These are phyloP conservation scores for Lagorchestes hirsutus DNA, from an alignment of 2,797 vertebrate genomes.

Conservation along the genomic window DNA sequence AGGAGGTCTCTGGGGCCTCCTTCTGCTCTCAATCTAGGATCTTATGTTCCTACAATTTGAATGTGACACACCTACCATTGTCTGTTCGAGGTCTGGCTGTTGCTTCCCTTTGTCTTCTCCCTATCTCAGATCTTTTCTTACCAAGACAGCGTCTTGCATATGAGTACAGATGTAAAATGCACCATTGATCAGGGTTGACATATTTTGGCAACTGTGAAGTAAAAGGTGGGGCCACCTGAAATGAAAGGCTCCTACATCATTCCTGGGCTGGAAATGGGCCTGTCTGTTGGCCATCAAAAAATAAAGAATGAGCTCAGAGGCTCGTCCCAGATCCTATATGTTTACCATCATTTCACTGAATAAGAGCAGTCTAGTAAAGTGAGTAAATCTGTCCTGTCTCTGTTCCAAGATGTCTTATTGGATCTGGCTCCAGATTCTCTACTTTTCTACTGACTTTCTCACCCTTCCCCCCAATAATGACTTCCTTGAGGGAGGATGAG, in stretches of 20 bases:
- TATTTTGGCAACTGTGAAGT: background rate
- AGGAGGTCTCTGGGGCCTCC: background rate
- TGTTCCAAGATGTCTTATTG: background rate
- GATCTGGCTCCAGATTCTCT: background rate
- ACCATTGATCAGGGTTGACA: background rate
- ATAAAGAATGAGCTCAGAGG: background rate
- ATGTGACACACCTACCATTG: background rate
- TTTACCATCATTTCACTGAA: background rate
- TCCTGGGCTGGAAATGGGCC: background rate
- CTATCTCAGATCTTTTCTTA: background rate
- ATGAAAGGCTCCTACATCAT: background rate
- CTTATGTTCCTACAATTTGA: background rate
- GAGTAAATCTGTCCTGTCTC: background rate
- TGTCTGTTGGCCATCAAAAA: background rate
- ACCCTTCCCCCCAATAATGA: background rate
- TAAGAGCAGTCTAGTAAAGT: background rate
- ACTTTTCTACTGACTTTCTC: background rate
- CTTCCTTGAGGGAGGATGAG: background rate
- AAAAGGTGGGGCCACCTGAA: background rate
- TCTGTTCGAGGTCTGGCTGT: background rate
- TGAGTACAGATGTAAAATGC: background rate
- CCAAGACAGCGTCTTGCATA: background rate
- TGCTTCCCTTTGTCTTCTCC: background rate
- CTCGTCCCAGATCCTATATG: background rate
- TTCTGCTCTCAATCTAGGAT: background rate